Percentiles rank a stretch among this genome's conserved stretches.
Evolutionary conservation across 2,888 invertebrate species (phyloP).

Genomic region (Aplocera efformata): DNA sequence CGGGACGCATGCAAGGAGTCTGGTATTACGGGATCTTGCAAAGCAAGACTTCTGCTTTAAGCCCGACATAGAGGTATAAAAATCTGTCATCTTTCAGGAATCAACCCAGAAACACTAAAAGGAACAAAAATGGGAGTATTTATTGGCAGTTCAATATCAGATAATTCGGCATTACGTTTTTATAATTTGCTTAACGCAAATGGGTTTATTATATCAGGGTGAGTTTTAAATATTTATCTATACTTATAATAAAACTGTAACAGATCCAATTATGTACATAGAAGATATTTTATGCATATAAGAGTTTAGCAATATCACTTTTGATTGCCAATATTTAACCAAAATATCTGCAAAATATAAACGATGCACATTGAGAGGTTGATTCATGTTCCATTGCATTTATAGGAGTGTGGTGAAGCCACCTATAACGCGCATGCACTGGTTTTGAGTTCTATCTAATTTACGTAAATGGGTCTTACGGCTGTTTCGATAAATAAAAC

Average conservation of each 20-base stretch:
- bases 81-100: slow-evolving; percentile 32
- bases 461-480: slow-evolving; percentile 17
- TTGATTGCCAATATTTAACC: slow-evolving; percentile 20
- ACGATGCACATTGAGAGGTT: slow-evolving; percentile 18
- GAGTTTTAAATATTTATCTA: background rate
- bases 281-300: no score
- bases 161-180: slow-evolving; percentile 71
- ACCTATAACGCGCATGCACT: slow-evolving; percentile 22
- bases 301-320: no score
- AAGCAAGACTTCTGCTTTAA: no score
- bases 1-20: no score
- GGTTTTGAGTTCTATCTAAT: slow-evolving; percentile 26
- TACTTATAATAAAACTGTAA: no score
- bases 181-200: slow-evolving; percentile 33
- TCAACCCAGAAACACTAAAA: slow-evolving; percentile 63
- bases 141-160: slow-evolving; percentile 69
- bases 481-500: slow-evolving; percentile 19
- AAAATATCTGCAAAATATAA: slow-evolving; percentile 16
- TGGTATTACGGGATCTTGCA: no score
- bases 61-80: no score
- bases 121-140: slow-evolving; percentile 72
- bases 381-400: slow-evolving; percentile 21
- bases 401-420: slow-evolving; percentile 26
- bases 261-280: no score
- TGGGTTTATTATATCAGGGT: slow-evolving; percentile 33